Base-by-base conservation (phyloP, 2,888 invertebrate species). In the Helobdella robusta region DNA sequence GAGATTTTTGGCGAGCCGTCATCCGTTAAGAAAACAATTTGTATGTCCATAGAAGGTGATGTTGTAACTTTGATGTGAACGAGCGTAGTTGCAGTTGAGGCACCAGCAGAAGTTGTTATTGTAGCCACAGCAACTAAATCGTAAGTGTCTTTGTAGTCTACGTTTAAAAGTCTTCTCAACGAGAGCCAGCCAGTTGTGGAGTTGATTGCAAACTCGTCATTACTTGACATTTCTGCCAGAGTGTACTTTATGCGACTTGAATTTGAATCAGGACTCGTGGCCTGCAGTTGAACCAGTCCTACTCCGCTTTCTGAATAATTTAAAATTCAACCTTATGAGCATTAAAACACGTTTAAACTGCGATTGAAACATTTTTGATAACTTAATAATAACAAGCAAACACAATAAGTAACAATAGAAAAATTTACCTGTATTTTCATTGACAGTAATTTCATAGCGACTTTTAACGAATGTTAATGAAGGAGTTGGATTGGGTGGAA, bases 161-260 rank as follows among this genome's bases (percentile, higher is more conserved):
- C 32, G 25, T 52, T 46, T 18, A 63, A 35, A 23, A 28, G 20
- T 15, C 20, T 25, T 15, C 25, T 34, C 18, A 63, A 35, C 0
- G 48, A 34, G 20, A 63, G n/a, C 52, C 20, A 32, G 1, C 63
- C 63, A 6, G 52, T 63, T 15, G 11, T 2, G 5, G 52, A 25
- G 34, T 63, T 20, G 36, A 63, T 52, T 50, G 63, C 23, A 35
- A 63, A 63, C 23, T 63, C 63, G 34, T 30, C 2, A 36, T 63
- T 35, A 8, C 34, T 28, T 48, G 35, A 15, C 18, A 30, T 28
- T n/a, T 56, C 56, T 5, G 30, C 56, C 4, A 56, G 2, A n/a
- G n/a, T n/a, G n/a, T n/a, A n/a, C n/a, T n/a, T n/a, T n/a, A n/a
- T n/a, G n/a, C n/a, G n/a, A n/a, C n/a, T n/a, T n/a, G n/a, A n/a